Evolutionary conservation across 1,140 invertebrate species (phyloP).

Genomic region (Pseudomyrmex concolor): DNA sequence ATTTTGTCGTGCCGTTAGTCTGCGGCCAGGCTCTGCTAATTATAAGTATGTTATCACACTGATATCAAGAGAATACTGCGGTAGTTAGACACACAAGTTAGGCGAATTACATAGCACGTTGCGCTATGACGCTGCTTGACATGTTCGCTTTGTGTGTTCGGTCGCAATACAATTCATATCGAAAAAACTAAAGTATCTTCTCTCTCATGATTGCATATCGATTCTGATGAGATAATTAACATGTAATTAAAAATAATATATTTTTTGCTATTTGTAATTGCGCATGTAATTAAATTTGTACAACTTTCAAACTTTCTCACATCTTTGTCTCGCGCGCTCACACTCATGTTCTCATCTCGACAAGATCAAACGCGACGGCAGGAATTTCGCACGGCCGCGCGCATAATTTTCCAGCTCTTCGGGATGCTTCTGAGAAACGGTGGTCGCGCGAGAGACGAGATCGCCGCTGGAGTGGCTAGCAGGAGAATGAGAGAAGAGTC

Average conservation of each 20-base stretch:
- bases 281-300: not conserved
- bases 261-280: not conserved
- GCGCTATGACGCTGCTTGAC: slow-evolving; percentile 75
- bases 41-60: slow-evolving; percentile 76
- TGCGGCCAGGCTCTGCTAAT: slow-evolving; percentile 74
- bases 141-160: slow-evolving; percentile 59
- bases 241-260: too few species aligned
- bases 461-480: not conserved
- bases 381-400: slow-evolving; percentile 39
- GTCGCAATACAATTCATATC: not conserved
- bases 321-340: not conserved
- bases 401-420: slow-evolving; percentile 38
- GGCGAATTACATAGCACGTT: slow-evolving; percentile 77
- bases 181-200: not conserved
- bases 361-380: slow-evolving; percentile 23
- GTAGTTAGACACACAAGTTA: slow-evolving; percentile 79
- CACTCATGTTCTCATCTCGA: not conserved
- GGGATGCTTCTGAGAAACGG: slow-evolving; percentile 54
- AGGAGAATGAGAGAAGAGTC: slow-evolving; percentile 51
- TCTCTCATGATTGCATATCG: not conserved
- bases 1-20: slow-evolving; percentile 78
- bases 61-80: slow-evolving; percentile 69
- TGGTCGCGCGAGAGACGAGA: slow-evolving; percentile 20
- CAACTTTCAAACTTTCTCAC: slow-evolving; percentile 6
- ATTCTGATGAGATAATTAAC: not conserved